Evolutionary conservation across 2,113 vertebrate genomes (phyloP).

Genomic region (Chlorodrepanis virens): DNA sequence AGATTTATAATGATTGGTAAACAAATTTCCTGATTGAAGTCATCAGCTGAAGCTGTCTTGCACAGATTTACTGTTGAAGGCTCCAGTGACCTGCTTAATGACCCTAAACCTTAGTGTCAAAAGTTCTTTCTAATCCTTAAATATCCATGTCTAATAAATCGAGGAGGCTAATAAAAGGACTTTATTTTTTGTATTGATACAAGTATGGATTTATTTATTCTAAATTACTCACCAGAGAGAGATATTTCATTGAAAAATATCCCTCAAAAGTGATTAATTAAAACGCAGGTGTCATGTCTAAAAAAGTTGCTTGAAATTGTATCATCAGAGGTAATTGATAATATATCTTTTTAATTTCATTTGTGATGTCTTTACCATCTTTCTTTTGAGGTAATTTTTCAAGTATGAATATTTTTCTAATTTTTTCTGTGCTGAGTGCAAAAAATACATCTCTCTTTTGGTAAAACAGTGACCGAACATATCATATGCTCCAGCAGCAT

Average conservation of each 20-base stretch:
- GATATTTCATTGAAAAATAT: slow-evolving; percentile 76
- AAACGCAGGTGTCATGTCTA: slow-evolving; percentile 62
- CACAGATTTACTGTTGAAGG: slow-evolving; percentile 69
- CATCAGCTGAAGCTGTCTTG: slow-evolving; percentile 48
- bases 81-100: slow-evolving; percentile 75
- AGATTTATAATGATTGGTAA: slow-evolving; percentile 31
- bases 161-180: slow-evolving; percentile 58
- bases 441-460: not conserved
- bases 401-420: not conserved
- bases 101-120: slow-evolving; percentile 79
- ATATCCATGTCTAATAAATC: slow-evolving; percentile 78
- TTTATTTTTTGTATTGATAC: slow-evolving; percentile 74
- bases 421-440: not conserved
- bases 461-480: not conserved
- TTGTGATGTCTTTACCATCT: not conserved
- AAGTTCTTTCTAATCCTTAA: slow-evolving; percentile 79
- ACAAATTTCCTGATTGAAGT: slow-evolving; percentile 52
- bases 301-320: slow-evolving; percentile 52
- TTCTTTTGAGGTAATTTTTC: not conserved
- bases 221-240: slow-evolving; percentile 76
- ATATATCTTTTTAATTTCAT: slow-evolving; percentile 24
- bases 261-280: slow-evolving; percentile 60
- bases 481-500: not conserved
- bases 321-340: slow-evolving; percentile 60
- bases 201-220: slow-evolving; percentile 82